Percentiles rank a stretch among this genome's conserved stretches.
phyloP scores from a whole-genome alignment of 1,140 invertebrate genomes.

The Idris sp. region DNA sequence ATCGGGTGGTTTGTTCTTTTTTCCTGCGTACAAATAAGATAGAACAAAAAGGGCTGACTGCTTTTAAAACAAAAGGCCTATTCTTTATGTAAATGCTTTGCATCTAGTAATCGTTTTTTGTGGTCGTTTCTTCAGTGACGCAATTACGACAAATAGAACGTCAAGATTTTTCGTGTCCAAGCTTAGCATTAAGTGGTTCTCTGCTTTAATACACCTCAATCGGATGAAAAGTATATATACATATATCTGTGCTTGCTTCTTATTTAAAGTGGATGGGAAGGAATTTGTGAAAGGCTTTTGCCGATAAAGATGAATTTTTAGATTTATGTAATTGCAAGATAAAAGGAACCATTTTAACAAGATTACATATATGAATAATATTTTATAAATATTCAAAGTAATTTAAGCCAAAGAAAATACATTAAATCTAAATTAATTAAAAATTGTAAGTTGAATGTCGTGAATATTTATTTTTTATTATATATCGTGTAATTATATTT shows the following conservation, averaged over 20 bases:
- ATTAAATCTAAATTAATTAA: too few relatives aligned
- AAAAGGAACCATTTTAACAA: too few relatives aligned
- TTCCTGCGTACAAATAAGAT: slow-evolving; percentile 28
- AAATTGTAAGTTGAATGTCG: too few relatives aligned
- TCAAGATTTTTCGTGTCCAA: slow-evolving; percentile 36
- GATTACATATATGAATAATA: too few relatives aligned
- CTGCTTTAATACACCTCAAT: slow-evolving; percentile 20
- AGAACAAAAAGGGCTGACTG: slow-evolving; percentile 32
- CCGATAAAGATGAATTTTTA: too few relatives aligned
- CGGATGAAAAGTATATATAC: too few relatives aligned
- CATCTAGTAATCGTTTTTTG: slow-evolving; percentile 47
- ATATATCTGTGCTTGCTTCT: neutral
- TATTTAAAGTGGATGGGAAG: slow-evolving; percentile 11
- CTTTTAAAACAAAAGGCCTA: slow-evolving; percentile 55
- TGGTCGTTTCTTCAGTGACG: slow-evolving; percentile 15
- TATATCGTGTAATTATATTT: too few relatives aligned
- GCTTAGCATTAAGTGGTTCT: slow-evolving; percentile 22
- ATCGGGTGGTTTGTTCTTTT: slow-evolving; percentile 52
- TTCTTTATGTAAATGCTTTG: slow-evolving; percentile 50
- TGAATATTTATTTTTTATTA: too few relatives aligned
- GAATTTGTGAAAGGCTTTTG: too few relatives aligned
- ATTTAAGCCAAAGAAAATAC: too few relatives aligned
- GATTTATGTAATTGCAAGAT: too few relatives aligned
- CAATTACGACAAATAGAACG: slow-evolving; percentile 48
- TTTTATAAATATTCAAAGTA: too few relatives aligned